Percentiles rank a stretch among this genome's conserved stretches.
These are phyloP conservation scores for Tanypteryx hageni DNA, from an alignment of 2,888 invertebrate species.

Conservation along the genomic window DNA sequence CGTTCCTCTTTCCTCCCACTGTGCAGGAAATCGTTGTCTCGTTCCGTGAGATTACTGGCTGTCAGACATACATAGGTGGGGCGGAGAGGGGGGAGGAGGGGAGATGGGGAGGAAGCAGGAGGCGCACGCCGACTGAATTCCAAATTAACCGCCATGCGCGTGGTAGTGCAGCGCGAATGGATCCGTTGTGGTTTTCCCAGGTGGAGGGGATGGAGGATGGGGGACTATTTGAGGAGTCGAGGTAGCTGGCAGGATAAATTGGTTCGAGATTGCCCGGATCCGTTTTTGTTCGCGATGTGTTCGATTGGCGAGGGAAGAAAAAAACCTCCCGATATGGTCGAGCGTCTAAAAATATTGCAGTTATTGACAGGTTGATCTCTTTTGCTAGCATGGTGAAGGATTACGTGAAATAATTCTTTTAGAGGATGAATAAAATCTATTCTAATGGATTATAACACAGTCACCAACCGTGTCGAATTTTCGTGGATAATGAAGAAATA, in stretches of 20 bases:
- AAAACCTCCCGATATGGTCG: not conserved
- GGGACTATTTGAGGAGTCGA: not conserved
- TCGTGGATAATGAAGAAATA: no score
- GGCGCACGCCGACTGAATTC: slow-evolving; percentile 43
- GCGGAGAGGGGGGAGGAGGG: not conserved
- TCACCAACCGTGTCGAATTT: no score
- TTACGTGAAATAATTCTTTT: no score
- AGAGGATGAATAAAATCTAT: no score
- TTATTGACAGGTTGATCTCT: no score
- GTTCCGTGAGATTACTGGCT: slow-evolving; percentile 41
- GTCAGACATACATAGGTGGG: slow-evolving; percentile 19
- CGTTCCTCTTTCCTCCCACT: not conserved
- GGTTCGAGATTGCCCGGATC: not conserved
- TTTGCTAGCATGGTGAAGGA: no score
- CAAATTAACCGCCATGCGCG: slow-evolving; percentile 14
- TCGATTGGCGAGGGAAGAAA: not conserved
- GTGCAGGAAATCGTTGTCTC: slow-evolving; percentile 26
- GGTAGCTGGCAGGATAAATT: not conserved
- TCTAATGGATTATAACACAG: no score
- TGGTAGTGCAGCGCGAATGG: not conserved
- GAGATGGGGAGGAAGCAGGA: not conserved
- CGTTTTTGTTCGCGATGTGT: not conserved
- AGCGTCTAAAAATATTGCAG: no score
- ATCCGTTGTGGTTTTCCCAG: not conserved
- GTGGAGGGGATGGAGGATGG: not conserved